Evolutionary conservation across 2,113 vertebrate genomes (phyloP).

Genomic region (Syngnathoides biaculeatus): DNA sequence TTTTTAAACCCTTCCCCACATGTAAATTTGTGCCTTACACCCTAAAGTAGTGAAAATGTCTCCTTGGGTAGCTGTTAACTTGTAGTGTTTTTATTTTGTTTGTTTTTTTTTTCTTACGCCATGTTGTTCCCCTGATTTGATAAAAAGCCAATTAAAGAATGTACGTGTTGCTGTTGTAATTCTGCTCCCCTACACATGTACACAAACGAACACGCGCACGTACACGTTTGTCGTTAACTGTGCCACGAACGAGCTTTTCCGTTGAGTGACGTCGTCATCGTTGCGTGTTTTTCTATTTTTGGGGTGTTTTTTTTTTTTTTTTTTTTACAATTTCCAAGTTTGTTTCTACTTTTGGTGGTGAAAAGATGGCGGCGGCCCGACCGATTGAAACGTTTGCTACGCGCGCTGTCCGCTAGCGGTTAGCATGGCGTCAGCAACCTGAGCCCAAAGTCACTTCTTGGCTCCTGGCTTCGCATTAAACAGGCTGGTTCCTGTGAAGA

Average conservation of each 20-base stretch:
- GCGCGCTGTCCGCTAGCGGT: neutral
- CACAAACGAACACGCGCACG: constrained; percentile 15
- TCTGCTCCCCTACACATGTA: constrained; percentile 35
- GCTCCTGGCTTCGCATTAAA: constrained; percentile 18
- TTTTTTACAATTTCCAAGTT: constrained; percentile 62
- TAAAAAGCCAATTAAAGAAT: constrained; percentile 76
- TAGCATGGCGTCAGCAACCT: neutral
- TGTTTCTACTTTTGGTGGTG: constrained; percentile 56
- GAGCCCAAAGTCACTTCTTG: constrained; percentile 18
- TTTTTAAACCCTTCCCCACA: constrained; percentile 75
- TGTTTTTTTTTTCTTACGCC: constrained; percentile 70
- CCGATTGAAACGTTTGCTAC: constrained; percentile 23
- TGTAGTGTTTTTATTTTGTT: constrained; percentile 54
- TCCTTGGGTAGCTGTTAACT: constrained; percentile 79
- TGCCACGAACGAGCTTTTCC: constrained; percentile 79
- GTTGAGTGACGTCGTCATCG: constrained; percentile 60
- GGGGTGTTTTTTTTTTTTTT: constrained; percentile 48
- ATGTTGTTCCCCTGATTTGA: constrained; percentile 73
- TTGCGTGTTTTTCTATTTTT: constrained; percentile 52
- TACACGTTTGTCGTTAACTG: constrained; percentile 48
- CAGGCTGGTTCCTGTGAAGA: constrained; percentile 86
- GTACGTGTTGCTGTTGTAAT: constrained; percentile 76
- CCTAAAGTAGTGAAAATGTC: constrained; percentile 93
- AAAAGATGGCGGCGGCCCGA: constrained; percentile 43
- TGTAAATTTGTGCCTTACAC: constrained; percentile 99